Conservation (phyloP, 1,140 invertebrate species). For the Pseudomyrmex sp. region DNA sequence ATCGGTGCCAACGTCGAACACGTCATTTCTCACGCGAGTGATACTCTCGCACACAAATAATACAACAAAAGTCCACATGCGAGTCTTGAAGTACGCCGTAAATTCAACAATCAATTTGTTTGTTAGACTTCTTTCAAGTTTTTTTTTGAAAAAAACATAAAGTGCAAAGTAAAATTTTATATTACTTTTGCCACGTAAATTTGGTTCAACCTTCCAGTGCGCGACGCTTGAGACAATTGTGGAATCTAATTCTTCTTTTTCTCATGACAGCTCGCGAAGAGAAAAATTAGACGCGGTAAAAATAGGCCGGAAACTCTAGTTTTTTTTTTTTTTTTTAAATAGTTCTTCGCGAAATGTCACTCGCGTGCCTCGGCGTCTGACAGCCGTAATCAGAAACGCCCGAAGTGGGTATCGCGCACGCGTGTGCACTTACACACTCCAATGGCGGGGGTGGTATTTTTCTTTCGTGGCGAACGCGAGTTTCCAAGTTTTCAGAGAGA, state of each 20-base stretch:
- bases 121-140: background rate
- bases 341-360: conserved; percentile 21
- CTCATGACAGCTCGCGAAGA: background rate
- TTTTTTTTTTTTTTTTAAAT: conserved; percentile 8
- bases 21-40: conserved; percentile 30
- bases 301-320: background rate
- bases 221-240: background rate
- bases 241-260: background rate
- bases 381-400: conserved; percentile 7
- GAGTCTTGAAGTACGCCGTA: no score
- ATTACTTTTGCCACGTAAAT: background rate
- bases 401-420: background rate
- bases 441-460: background rate
- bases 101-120: no score
- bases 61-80: no score
- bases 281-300: conserved; percentile 29
- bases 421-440: background rate
- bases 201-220: background rate
- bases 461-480: background rate
- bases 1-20: conserved; percentile 59
- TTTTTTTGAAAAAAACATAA: conserved; percentile 2
- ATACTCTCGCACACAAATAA: background rate
- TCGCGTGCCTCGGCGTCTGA: conserved; percentile 1
- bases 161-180: background rate
- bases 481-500: background rate